phyloP scores from a whole-genome alignment of 2,888 invertebrate genomes.

The Lasioglossum villosulum region DNA sequence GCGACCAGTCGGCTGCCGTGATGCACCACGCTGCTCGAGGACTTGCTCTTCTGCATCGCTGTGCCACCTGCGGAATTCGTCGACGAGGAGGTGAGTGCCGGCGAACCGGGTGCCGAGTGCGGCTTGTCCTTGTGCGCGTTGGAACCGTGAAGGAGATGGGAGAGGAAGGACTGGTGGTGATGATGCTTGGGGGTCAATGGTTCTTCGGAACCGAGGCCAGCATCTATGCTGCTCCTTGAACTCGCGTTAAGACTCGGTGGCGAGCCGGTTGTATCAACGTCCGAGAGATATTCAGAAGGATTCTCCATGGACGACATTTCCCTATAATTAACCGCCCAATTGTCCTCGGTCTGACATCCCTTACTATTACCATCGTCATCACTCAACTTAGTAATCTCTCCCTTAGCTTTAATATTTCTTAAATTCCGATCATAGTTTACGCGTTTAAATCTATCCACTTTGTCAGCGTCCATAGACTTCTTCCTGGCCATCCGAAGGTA shows the following conservation, averaged over 20 bases:
- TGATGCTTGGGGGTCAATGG: constrained; percentile 85
- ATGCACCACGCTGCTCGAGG: constrained; percentile 94
- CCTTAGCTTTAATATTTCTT: constrained; percentile 92
- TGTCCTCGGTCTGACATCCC: constrained; percentile 91
- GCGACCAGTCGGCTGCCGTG: constrained; percentile 90
- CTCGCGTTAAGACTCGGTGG: constrained; percentile 85
- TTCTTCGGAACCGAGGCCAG: constrained; percentile 84
- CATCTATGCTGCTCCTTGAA: constrained; percentile 86
- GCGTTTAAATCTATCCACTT: constrained; percentile 92
- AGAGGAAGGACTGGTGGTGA: constrained; percentile 88
- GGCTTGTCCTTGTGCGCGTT: constrained; percentile 83
- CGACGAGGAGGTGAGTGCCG: constrained; percentile 85
- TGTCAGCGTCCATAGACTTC: constrained; percentile 93
- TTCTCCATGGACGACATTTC: constrained; percentile 84
- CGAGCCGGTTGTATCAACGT: constrained; percentile 82
- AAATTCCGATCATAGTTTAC: constrained; percentile 95
- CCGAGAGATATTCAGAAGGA: constrained; percentile 78
- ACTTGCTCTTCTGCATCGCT: constrained; percentile 96
- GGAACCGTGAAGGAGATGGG: constrained; percentile 87
- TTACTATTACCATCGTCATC: constrained; percentile 92
- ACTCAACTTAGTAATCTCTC: constrained; percentile 90
- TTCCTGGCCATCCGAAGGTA: constrained; percentile 95
- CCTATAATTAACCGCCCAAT: constrained; percentile 88
- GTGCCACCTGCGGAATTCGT: constrained; percentile 86
- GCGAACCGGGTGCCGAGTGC: constrained; percentile 86